Conservation (phyloP, 2,888 invertebrate species). For the Formica aserva region DNA sequence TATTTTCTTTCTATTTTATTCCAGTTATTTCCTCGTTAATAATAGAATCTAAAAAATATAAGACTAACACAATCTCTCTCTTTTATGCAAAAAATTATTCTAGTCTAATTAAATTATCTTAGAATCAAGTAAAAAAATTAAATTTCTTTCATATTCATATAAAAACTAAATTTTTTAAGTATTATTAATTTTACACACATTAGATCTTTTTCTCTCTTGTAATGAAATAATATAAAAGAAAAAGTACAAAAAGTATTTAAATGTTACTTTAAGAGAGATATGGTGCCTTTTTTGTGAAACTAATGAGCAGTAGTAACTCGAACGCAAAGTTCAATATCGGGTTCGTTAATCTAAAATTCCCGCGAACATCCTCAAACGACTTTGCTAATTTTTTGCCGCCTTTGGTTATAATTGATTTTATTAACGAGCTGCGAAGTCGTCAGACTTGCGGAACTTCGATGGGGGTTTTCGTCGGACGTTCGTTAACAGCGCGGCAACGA, state of each 20-base stretch:
- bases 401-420: constrained; percentile 70
- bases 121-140: background rate
- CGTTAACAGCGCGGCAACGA: constrained; percentile 64
- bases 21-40: background rate
- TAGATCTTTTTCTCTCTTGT: background rate
- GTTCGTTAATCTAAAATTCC: constrained; percentile 45
- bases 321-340: constrained; percentile 24
- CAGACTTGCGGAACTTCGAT: constrained; percentile 47
- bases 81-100: background rate
- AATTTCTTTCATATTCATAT: background rate
- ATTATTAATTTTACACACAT: background rate
- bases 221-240: background rate
- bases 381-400: constrained; percentile 53
- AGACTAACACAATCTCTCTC: background rate
- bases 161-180: background rate
- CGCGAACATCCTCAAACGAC: constrained; percentile 21
- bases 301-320: constrained; percentile 2
- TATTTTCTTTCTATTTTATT: background rate
- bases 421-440: constrained; percentile 70
- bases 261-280: background rate
- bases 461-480: constrained; percentile 56
- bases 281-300: background rate
- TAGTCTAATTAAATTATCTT: background rate
- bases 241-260: background rate
- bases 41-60: background rate